Conservation (phyloP, 2,797 vertebrate species). For the Oophaga sylvatica region DNA sequence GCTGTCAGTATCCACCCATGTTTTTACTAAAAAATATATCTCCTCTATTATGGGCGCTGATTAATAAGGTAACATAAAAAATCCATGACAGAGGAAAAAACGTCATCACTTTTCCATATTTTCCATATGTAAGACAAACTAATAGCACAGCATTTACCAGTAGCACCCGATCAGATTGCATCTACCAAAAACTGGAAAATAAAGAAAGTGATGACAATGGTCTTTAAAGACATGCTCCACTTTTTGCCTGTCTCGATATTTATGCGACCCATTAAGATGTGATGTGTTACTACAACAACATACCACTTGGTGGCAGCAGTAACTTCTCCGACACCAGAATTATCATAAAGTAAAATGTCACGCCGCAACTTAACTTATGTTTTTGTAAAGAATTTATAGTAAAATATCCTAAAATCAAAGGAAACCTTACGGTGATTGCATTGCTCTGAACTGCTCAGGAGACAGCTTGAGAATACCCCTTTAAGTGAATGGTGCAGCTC, state of each 20-base stretch:
- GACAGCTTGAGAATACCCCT: too few relatives aligned
- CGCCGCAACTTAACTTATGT: background rate
- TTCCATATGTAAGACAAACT: background rate
- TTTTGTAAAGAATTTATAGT: background rate
- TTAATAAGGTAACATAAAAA: too few relatives aligned
- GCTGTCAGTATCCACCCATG: too few relatives aligned
- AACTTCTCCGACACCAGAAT: conserved; percentile 1
- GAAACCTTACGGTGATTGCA: too few relatives aligned
- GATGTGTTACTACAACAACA: background rate
- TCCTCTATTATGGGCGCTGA: too few relatives aligned
- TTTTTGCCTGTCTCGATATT: background rate
- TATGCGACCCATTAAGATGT: background rate
- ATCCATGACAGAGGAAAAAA: background rate
- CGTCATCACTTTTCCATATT: background rate
- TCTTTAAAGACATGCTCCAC: background rate
- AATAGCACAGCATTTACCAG: background rate
- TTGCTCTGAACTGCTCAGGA: too few relatives aligned
- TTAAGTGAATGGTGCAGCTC: too few relatives aligned
- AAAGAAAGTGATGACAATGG: background rate
- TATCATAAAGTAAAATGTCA: background rate
- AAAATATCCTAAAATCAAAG: background rate
- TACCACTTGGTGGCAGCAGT: conserved; percentile 2
- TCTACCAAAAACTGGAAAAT: background rate
- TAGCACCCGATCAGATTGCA: background rate
- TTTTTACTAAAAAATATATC: too few relatives aligned